Evolutionary conservation across 2,113 vertebrate species (phyloP), one percentile per base, ranked within the genome.

Genomic region (Coptodon bakossiorum): DNA sequence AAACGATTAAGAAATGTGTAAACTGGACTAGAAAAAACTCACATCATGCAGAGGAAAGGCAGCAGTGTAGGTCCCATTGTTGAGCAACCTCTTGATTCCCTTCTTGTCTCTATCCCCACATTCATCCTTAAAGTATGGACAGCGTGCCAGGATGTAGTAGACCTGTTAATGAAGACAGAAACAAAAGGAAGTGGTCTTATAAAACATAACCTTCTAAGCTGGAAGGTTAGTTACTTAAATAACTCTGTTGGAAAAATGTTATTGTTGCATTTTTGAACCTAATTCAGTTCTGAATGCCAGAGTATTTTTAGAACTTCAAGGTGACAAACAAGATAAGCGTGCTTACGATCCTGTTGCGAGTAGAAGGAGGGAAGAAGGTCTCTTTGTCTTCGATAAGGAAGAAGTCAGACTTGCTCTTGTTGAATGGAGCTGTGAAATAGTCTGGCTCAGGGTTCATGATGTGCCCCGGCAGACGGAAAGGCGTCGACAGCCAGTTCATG

Each of bases 41-140:
- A 99, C 99, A 91, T 99, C 99, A 50, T 99, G 99, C 76, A 99
- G 97, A 2, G 98, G 98, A 89, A 97, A 99, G 56, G 98, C 98
- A 88, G 97, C 95, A 27, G 94, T 96, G 24, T 99, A 99, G 31
- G 97, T 98, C 38, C 97, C 93, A 7, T 99, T 99, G 94, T 89
- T 99, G 9, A 99, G 93, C 43, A 99, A 95, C 81, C 98, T 96
- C 93, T 99, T 99, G 88, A 99, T 98, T 17, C 99, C 99, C 80
- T 98, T 97, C 86, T 97, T 99, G 90, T 97, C 98, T 82, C 95
- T 98, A 57, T 97, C 98, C 91, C 95, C 97, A 43, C 97, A 97
- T 82, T 98, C 97, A 86, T 98, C 97, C 11, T 91, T 95, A 84
- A 96, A 95, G 57, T 98, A 99, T 0, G 96, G 97, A 81, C 98